Conservation (phyloP, 2,113 vertebrate genomes). For the Microcebus murinus region DNA sequence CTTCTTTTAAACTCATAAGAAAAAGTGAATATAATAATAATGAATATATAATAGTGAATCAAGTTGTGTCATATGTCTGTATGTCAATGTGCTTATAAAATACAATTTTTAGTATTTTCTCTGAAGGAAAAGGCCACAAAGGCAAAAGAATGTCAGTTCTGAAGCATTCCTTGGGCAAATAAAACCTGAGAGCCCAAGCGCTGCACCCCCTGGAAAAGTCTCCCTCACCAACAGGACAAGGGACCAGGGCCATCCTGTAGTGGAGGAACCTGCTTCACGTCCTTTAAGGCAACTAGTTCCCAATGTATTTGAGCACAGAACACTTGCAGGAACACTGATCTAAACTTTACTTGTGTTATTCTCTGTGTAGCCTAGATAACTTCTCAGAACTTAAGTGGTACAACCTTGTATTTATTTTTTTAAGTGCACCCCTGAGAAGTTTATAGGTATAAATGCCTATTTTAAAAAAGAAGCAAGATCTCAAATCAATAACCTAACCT, state of each 20-base stretch:
- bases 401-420: slow-evolving; percentile 38
- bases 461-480: not conserved
- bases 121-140: not conserved
- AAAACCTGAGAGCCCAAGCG: not conserved
- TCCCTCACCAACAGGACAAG: not conserved
- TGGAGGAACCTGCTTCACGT: not conserved
- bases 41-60: not conserved
- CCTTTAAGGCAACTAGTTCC: not conserved
- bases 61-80: not conserved
- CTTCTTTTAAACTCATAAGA: slow-evolving; percentile 15
- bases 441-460: not conserved
- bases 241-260: not conserved
- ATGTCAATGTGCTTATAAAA: not conserved
- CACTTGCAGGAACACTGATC: not conserved
- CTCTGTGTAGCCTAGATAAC: not conserved
- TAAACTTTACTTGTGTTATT: not conserved
- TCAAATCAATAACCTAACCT: slow-evolving; percentile 24
- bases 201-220: not conserved
- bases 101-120: not conserved
- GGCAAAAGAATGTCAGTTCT: not conserved
- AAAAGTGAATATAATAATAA: not conserved
- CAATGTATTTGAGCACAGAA: not conserved
- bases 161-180: not conserved
- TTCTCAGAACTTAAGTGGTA: not conserved
- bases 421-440: not conserved